A percentile compares a stretch with the other conserved stretches of the same genome.
phyloP scores from a whole-genome alignment of 2,888 invertebrate species.

The Heliconius ethilla region DNA sequence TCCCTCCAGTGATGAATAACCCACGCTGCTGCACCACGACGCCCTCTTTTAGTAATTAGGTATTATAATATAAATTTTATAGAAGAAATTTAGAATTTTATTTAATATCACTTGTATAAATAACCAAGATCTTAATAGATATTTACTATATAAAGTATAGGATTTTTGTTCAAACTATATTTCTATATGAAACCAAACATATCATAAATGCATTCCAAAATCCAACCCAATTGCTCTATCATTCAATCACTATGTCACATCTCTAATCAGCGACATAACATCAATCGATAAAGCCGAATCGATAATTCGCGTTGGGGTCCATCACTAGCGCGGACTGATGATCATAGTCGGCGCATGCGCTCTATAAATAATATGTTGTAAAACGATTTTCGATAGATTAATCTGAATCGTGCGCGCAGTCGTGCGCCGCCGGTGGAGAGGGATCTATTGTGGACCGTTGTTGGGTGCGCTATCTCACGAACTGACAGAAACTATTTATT shows the following conservation, averaged over 20 bases:
- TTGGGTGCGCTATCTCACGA: constrained; percentile 63
- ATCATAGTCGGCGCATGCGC: constrained; percentile 81
- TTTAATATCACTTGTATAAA: too few relatives aligned
- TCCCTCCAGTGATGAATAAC: too few relatives aligned
- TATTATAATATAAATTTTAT: too few relatives aligned
- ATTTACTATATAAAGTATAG: too few relatives aligned
- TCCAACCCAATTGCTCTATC: not conserved
- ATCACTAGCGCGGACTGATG: constrained; percentile 80
- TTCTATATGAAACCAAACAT: not conserved
- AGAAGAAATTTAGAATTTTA: too few relatives aligned
- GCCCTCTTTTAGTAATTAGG: too few relatives aligned
- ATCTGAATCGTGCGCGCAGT: constrained; percentile 81
- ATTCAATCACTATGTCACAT: not conserved
- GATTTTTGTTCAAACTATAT: too few relatives aligned
- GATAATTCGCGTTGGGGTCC: constrained; percentile 51
- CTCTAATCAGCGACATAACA: constrained; percentile 40
- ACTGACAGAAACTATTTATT: constrained; percentile 44
- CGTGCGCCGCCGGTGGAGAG: constrained; percentile 76
- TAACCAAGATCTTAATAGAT: too few relatives aligned
- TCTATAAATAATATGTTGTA: constrained; percentile 83
- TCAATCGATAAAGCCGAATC: constrained; percentile 49
- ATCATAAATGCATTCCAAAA: too few relatives aligned
- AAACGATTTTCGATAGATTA: constrained; percentile 83
- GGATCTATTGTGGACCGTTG: constrained; percentile 80
- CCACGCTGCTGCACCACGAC: too few relatives aligned